Evolutionary conservation across 2,113 vertebrate genomes (phyloP).

Genomic region (Pterocles burchelli): DNA sequence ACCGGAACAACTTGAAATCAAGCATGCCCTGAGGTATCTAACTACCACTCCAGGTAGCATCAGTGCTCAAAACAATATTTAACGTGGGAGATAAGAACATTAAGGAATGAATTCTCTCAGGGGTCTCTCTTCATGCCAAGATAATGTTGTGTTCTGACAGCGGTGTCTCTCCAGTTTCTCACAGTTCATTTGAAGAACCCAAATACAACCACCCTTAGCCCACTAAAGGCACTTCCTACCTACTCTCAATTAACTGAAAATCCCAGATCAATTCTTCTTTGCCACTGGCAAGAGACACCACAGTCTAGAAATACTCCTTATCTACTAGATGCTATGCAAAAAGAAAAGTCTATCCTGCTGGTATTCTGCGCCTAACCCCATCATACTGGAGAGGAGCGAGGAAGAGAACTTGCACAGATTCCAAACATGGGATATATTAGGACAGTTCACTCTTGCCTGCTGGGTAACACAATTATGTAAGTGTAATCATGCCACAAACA

Average conservation of each 20-base stretch:
- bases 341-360: background rate
- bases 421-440: background rate
- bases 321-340: background rate
- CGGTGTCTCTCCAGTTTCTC: background rate
- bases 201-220: background rate
- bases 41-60: background rate
- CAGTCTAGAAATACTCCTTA: background rate
- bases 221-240: background rate
- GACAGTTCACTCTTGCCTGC: background rate
- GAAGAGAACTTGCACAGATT: background rate
- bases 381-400: background rate
- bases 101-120: background rate
- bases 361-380: background rate
- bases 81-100: background rate
- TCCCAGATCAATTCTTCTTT: background rate
- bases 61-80: background rate
- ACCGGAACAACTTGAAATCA: background rate
- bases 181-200: background rate
- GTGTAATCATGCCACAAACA: background rate
- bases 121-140: background rate
- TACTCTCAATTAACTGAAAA: background rate
- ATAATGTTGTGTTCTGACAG: background rate
- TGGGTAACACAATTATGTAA: background rate
- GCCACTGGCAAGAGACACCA: background rate
- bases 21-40: background rate